Conservation (phyloP, 1,140 invertebrate species). For the Macrotrachela quadricornifera region DNA sequence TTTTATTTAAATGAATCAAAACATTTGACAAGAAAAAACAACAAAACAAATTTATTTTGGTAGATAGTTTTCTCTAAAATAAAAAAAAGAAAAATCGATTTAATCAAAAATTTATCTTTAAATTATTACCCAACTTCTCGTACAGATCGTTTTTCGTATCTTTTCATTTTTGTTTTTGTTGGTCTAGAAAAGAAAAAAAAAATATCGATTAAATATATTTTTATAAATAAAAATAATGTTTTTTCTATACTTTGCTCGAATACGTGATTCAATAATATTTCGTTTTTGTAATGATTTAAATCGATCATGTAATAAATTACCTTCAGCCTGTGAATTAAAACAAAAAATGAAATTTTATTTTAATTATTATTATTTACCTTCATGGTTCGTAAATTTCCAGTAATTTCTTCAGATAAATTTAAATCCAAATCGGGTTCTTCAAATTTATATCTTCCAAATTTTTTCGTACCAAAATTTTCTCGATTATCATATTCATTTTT, state of each 20-base stretch:
- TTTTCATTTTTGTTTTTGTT: no score
- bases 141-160: no score
- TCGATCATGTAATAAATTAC: conserved; percentile 45
- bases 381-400: conserved; percentile 43
- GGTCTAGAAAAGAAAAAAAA: not conserved
- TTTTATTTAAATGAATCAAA: no score
- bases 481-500: conserved; percentile 9
- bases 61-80: no score
- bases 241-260: conserved; percentile 23
- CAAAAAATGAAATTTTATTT: conserved; percentile 7
- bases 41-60: no score
- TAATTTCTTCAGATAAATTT: conserved; percentile 42
- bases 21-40: no score
- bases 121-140: no score
- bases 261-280: conserved; percentile 44
- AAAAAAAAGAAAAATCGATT: no score
- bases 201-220: not conserved
- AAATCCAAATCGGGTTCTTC: conserved; percentile 41
- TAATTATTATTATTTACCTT: conserved; percentile 21
- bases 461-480: conserved; percentile 2
- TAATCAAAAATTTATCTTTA: no score
- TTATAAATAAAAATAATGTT: not conserved
- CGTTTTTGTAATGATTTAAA: conserved; percentile 56
- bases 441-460: conserved; percentile 18
- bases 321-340: conserved; percentile 30